Base-by-base conservation (phyloP, 2,888 invertebrate genomes). In the Germaria angustata region DNA sequence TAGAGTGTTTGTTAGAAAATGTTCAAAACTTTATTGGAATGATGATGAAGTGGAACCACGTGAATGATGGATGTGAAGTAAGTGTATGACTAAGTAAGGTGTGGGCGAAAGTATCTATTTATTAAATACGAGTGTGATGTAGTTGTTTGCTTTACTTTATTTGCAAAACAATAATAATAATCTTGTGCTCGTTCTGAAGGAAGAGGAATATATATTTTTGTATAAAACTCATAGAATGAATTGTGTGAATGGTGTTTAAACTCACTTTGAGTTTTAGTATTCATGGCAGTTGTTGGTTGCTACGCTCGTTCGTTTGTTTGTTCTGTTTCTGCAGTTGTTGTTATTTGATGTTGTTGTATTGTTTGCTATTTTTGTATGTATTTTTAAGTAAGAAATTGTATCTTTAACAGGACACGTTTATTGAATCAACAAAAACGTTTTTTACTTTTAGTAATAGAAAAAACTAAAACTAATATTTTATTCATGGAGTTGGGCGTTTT, bases 1-100 rank as follows among this genome's bases (percentile, higher is more conserved):
- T 82, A 79, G 61, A 79, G 79, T 82, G 79, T 79, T 78, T 76
- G 69, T 79, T 66, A 44, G 57, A 76, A 79, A 65, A 79, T 80
- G 72, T 61, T 66, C 57, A 66, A 28, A 72, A 51, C 59, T 68
- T 49, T 59, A 24, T 66, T 34, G 51, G 59, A 72, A 66, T 72
- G 72, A 79, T 79, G 71, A 79, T 79, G 59, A 53, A 80, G 79
- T 80, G 77, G 69, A 51, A 69, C 77, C 69, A 69, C n/a, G 44
- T 69, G 53, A 77, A 68, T 77, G 61, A 61, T 68, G 69, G 53
- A 69, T 69, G n/a, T n/a, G 69, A 41, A 53, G 77, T 77, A 24
- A 53, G 77, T 34, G 22, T n/a, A 51, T 53, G 68, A 55, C 28
- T 61, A 41, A 15, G 7, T 13, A 49, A 59, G 32, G 65, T 66